Evolutionary conservation across 2,113 vertebrate species (phyloP), one percentile per base, ranked within the genome.

Genomic region (Saimiri boliviensis): DNA sequence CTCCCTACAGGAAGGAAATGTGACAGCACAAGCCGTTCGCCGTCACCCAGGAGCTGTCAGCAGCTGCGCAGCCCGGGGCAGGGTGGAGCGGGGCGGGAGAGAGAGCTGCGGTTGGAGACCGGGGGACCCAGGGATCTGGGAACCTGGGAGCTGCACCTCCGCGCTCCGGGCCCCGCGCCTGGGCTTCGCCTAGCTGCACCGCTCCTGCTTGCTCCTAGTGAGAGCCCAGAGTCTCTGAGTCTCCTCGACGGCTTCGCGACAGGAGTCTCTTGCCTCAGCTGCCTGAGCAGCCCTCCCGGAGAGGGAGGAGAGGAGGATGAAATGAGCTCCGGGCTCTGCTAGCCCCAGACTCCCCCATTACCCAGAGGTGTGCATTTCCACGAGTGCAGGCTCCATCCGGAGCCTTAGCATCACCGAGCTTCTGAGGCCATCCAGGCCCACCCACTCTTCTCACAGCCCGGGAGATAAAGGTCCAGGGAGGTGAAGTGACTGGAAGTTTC

Each of bases 121-220:
- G 54, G 82, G 94, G 93, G 92, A 94, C 86, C 25, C 37, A 87
- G 95, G 95, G 80, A 58, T 35, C 45, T 71, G 37, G 91, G 85
- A 74, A 96, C 95, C 95, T 66, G 49, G 82, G 49, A 96, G 92
- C 92, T 92, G 80, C 97, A 94, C 73, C 94, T 98, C 96, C 52
- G 81, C 0, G 30, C 37, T 96, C 56, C 42, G 88, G 92, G 97
- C 93, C 95, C 35, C 10, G 73, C 60, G 80, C 93, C 97, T 96
- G 97, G 97, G 98, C 97, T 88, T 92, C 0, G 0, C 1, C 20
- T 96, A 82, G 83, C 91, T 91, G 80, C 95, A 66, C 81, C 0
- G 0, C 8, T 68, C 94, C 77, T 56, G 93, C 80, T 92, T 94
- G 92, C 12, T 73, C 68, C 96, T 96, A 95, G 97, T 80, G 58